phyloP scores from a whole-genome alignment of 2,113 vertebrate species.

The Clarias macrocephalus region DNA sequence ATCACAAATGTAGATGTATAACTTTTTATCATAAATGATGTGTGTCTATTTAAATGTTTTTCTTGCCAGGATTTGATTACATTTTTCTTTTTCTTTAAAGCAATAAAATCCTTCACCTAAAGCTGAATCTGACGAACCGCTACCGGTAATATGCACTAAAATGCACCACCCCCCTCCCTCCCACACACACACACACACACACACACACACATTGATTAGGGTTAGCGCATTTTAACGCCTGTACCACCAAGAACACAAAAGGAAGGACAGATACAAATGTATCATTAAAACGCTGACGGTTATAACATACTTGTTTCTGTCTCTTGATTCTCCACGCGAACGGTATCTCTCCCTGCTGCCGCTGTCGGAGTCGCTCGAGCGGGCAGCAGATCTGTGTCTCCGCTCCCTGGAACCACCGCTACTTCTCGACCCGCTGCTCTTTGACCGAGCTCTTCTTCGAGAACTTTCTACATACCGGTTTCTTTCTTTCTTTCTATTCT shows the following conservation, averaged over 20 bases:
- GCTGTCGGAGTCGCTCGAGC: conserved; percentile 61
- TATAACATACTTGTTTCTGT: conserved; percentile 55
- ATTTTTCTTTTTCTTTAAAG: background rate
- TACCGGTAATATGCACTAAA: too few species aligned
- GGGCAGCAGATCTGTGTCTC: conserved; percentile 43
- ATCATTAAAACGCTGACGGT: background rate
- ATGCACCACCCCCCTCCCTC: too few species aligned
- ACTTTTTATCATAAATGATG: too few species aligned
- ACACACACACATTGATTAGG: too few species aligned
- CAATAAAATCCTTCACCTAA: background rate
- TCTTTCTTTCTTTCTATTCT: conserved; percentile 47
- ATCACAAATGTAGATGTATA: too few species aligned
- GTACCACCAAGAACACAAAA: background rate
- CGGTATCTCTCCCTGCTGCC: conserved; percentile 34
- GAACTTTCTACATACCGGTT: conserved; percentile 51
- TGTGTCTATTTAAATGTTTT: too few species aligned
- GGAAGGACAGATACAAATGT: background rate
- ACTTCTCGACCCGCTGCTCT: conserved; percentile 61
- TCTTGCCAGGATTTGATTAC: background rate
- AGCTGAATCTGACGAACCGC: too few species aligned
- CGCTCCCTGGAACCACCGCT: conserved; percentile 56
- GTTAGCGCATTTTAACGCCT: too few species aligned
- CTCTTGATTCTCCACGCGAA: conserved; percentile 48
- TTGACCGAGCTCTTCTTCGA: conserved; percentile 55
- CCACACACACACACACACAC: too few species aligned